These are phyloP conservation scores for Ectemnius cavifrons DNA, from an alignment of 2,888 invertebrate genomes.

Conservation along the genomic window DNA sequence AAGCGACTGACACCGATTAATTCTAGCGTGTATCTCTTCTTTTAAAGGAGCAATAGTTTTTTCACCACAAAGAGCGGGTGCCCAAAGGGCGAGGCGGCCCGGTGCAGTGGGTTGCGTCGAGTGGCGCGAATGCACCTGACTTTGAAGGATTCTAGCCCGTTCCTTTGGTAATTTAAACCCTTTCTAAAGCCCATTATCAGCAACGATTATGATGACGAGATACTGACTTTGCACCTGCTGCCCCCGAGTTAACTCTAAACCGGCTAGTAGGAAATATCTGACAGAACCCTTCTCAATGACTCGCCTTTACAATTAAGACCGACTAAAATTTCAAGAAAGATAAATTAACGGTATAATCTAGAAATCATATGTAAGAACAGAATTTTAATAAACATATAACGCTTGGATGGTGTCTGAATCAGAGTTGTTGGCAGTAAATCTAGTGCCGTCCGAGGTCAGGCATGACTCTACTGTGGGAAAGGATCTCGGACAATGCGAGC, in stretches of 20 bases:
- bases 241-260: constrained; percentile 41
- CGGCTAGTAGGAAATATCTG: constrained; percentile 39
- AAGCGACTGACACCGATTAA: constrained; percentile 54
- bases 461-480: background rate
- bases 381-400: too few species aligned
- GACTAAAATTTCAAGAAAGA: too few species aligned
- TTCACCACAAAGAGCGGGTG: constrained; percentile 26
- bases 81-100: constrained; percentile 31
- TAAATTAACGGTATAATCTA: too few species aligned
- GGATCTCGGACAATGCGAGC: constrained; percentile 2
- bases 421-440: too few species aligned
- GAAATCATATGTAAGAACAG: too few species aligned
- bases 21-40: constrained; percentile 35
- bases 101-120: constrained; percentile 26
- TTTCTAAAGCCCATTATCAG: constrained; percentile 60
- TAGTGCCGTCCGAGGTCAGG: background rate
- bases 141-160: constrained; percentile 56
- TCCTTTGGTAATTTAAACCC: constrained; percentile 59
- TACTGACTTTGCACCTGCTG: constrained; percentile 57
- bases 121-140: constrained; percentile 47
- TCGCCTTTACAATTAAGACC: too few species aligned
- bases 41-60: constrained; percentile 43
- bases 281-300: constrained; percentile 17
- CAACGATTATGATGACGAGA: constrained; percentile 60
- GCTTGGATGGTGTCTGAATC: too few species aligned